Evolutionary conservation across 2,888 invertebrate species (phyloP).

Genomic region (Synanthedon andrenaeformis): DNA sequence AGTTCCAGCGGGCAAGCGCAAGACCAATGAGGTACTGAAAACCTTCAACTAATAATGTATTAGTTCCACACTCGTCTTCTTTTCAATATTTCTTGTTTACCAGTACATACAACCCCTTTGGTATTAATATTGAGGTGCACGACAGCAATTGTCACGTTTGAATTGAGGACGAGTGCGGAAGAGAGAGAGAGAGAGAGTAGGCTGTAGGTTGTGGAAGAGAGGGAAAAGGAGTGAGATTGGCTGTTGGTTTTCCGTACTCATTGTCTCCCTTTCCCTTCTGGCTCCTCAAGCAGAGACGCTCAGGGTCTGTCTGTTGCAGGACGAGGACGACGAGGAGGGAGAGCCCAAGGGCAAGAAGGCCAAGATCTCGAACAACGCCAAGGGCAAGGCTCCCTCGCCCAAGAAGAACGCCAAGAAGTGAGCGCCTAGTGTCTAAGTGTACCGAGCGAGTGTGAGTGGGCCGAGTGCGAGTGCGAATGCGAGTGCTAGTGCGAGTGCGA

Average conservation of each 20-base stretch:
- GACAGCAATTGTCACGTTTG: no score
- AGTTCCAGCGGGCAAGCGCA: conserved; percentile 62
- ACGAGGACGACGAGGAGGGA: conserved; percentile 81
- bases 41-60: conserved; percentile 54
- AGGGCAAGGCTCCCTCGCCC: conserved; percentile 76
- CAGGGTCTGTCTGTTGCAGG: conserved; percentile 31
- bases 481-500: conserved; percentile 4
- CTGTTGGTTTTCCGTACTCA: conserved; percentile 67
- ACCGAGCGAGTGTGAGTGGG: conserved; percentile 43
- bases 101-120: no score
- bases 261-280: conserved; percentile 62
- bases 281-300: conserved; percentile 15
- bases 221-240: conserved; percentile 57
- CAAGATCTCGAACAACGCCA: conserved; percentile 78
- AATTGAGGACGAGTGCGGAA: background rate
- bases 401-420: conserved; percentile 77
- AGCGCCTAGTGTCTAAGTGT: conserved; percentile 33
- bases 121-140: no score
- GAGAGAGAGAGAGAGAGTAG: no score
- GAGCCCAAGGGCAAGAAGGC: conserved; percentile 85
- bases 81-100: no score
- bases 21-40: conserved; percentile 70
- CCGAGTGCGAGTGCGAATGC: conserved; percentile 30
- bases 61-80: conserved; percentile 1
- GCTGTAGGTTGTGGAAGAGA: conserved; percentile 25